These are phyloP conservation scores for Drosophila multiciliata DNA, from an alignment of 2,888 invertebrate species.

Conservation along the genomic window DNA sequence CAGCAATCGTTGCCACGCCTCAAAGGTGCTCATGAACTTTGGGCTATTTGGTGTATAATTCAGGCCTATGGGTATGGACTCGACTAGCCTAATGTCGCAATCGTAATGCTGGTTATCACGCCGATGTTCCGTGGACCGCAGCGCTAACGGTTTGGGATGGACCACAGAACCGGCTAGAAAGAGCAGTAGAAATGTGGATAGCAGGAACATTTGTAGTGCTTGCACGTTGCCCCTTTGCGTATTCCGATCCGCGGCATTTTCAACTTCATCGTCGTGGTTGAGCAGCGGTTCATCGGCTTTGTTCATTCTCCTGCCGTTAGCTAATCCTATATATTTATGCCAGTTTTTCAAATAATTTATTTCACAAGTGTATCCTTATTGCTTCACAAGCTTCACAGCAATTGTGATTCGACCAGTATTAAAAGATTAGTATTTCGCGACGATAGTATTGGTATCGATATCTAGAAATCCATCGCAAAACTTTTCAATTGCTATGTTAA, in stretches of 20 bases:
- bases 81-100: slow-evolving; percentile 90
- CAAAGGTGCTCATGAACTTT: slow-evolving; percentile 89
- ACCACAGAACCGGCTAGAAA: slow-evolving; percentile 59
- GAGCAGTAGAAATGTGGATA: slow-evolving; percentile 50
- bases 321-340: neutral
- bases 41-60: slow-evolving; percentile 88
- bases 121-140: slow-evolving; percentile 2
- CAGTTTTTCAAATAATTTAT: neutral
- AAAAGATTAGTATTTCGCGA: neutral
- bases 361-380: slow-evolving; percentile 17
- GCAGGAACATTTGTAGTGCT: slow-evolving; percentile 60
- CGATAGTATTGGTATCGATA: slow-evolving; percentile 25
- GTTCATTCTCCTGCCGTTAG: slow-evolving; percentile 39
- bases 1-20: slow-evolving; percentile 93
- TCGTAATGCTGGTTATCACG: slow-evolving; percentile 39
- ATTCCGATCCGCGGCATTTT: slow-evolving; percentile 25
- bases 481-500: neutral
- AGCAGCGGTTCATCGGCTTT: slow-evolving; percentile 39
- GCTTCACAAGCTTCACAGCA: neutral
- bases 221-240: slow-evolving; percentile 42
- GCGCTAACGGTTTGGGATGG: slow-evolving; percentile 33
- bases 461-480: neutral
- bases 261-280: slow-evolving; percentile 45
- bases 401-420: neutral
- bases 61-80: slow-evolving; percentile 96